phyloP scores from a whole-genome alignment of 2,113 vertebrate species.

The Tragulus kanchil region DNA sequence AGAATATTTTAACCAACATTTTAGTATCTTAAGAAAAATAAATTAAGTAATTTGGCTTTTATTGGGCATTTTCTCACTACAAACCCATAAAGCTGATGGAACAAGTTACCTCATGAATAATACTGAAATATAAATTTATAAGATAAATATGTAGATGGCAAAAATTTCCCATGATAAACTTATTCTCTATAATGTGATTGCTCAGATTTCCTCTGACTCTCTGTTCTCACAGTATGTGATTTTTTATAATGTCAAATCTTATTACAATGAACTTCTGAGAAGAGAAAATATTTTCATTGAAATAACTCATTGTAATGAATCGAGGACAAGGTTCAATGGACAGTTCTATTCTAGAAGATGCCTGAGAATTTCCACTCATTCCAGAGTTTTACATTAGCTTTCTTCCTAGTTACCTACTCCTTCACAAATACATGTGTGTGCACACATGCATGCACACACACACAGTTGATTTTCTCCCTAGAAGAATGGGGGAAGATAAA shows the following conservation, averaged over 20 bases:
- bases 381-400: neutral
- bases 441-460: neutral
- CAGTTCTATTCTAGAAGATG: neutral
- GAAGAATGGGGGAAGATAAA: neutral
- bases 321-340: neutral
- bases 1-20: conserved; percentile 37
- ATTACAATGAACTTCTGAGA: neutral
- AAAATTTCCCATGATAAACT: neutral
- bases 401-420: neutral
- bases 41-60: conserved; percentile 61
- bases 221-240: neutral
- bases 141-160: neutral
- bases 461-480: neutral
- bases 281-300: neutral
- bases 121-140: conserved; percentile 1
- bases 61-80: conserved; percentile 26
- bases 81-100: conserved; percentile 48
- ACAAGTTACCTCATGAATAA: neutral
- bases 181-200: neutral
- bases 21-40: conserved; percentile 60
- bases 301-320: neutral
- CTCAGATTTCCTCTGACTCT: neutral
- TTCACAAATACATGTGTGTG: neutral
- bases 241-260: conserved; percentile 38
- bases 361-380: neutral